Percentiles rank a stretch among this genome's conserved stretches.
These are phyloP conservation scores for Oligia strigilis DNA, from an alignment of 2,888 invertebrate species.

Conservation along the genomic window DNA sequence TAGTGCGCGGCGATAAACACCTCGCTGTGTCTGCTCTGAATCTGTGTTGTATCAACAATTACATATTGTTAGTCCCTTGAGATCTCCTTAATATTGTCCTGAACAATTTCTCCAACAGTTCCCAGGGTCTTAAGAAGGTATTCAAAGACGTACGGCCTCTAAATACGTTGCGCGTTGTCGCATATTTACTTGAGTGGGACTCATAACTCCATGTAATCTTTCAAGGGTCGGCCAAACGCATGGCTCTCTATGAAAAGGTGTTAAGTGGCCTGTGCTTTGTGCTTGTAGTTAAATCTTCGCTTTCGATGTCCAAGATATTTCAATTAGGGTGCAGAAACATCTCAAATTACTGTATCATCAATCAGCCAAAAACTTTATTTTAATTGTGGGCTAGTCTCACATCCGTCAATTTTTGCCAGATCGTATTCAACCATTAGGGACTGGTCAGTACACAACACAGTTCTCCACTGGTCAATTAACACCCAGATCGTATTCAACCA, in stretches of 20 bases:
- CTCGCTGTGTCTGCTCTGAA: slow-evolving; percentile 23
- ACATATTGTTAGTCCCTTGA: background rate
- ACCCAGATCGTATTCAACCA: background rate
- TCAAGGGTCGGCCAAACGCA: slow-evolving; percentile 7
- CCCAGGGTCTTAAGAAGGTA: background rate
- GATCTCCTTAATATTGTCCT: slow-evolving; percentile 1
- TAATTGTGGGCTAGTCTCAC: background rate
- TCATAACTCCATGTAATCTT: slow-evolving; percentile 35
- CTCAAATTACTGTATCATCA: background rate
- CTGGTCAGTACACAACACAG: background rate
- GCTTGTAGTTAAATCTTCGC: background rate
- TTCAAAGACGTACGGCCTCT: background rate
- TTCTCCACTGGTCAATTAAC: slow-evolving; percentile 5
- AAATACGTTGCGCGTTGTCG: background rate
- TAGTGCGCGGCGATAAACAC: slow-evolving; percentile 57
- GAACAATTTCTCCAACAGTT: background rate
- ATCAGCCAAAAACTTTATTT: background rate
- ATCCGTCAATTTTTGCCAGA: too few relatives aligned
- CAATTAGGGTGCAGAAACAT: background rate
- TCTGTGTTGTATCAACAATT: slow-evolving; percentile 23
- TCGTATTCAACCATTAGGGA: background rate
- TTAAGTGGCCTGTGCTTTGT: background rate
- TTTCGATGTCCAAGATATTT: background rate
- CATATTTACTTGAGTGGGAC: slow-evolving; percentile 4
- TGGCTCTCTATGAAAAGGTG: slow-evolving; percentile 17